These are phyloP conservation scores for Kryptopterus vitreolus DNA, from an alignment of 2,797 vertebrate genomes.

Conservation along the genomic window DNA sequence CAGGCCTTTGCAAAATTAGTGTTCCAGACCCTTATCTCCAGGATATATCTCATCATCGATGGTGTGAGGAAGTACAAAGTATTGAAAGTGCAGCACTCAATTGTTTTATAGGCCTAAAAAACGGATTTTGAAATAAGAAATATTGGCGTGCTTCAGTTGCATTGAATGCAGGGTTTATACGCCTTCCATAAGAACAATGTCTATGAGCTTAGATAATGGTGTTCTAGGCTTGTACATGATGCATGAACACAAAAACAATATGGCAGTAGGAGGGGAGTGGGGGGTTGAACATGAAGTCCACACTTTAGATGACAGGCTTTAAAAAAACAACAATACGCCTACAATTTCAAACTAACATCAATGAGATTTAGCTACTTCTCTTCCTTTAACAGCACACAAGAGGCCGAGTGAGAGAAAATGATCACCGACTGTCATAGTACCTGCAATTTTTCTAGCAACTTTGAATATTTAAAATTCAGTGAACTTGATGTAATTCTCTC, in stretches of 20 bases:
- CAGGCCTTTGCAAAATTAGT: background rate
- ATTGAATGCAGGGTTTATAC: background rate
- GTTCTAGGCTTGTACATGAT: background rate
- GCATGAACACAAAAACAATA: background rate
- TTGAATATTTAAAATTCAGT: slow-evolving; percentile 17
- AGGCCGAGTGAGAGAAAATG: background rate
- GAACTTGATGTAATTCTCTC: slow-evolving; percentile 11
- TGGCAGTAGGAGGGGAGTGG: background rate
- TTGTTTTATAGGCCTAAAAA: background rate
- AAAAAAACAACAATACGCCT: slow-evolving; percentile 8
- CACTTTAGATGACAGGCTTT: background rate
- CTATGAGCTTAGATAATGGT: background rate
- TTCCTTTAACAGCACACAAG: background rate
- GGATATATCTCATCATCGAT: background rate
- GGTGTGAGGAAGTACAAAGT: background rate
- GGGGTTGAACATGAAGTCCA: background rate
- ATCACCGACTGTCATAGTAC: slow-evolving; percentile 45
- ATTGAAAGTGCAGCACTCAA: background rate
- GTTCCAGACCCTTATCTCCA: background rate
- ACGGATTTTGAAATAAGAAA: background rate
- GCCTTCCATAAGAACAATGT: no score
- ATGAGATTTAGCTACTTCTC: slow-evolving; percentile 19
- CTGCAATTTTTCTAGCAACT: slow-evolving; percentile 15
- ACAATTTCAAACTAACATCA: slow-evolving; percentile 30
- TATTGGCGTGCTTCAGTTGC: background rate